Evolutionary conservation across 2,888 invertebrate genomes (phyloP).

Genomic region (Acronicta aceris): DNA sequence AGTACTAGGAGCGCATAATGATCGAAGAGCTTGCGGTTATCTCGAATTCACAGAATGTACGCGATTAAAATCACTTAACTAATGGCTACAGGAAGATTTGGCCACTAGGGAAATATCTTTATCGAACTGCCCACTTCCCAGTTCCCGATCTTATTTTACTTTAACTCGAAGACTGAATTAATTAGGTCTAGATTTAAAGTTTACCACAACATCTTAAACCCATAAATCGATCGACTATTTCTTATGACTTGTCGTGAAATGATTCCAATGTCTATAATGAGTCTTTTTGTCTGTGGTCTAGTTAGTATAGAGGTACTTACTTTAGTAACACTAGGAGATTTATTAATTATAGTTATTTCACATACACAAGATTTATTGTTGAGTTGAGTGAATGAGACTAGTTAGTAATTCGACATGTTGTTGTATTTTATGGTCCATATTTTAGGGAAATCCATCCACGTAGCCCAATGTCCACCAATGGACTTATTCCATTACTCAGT

Average conservation of each 20-base stretch:
- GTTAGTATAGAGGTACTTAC: too few relatives aligned
- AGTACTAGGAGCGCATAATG: constrained; percentile 49
- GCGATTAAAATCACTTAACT: constrained; percentile 40
- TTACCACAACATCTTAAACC: too few relatives aligned
- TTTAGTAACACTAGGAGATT: constrained; percentile 23
- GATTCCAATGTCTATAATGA: not conserved
- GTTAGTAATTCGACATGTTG: too few relatives aligned
- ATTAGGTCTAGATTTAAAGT: constrained; percentile 20
- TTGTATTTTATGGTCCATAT: too few relatives aligned
- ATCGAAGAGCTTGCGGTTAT: constrained; percentile 21
- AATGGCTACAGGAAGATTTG: constrained; percentile 30
- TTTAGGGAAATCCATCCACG: too few relatives aligned
- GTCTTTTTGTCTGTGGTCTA: constrained; percentile 25
- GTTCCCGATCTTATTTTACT: constrained; percentile 6
- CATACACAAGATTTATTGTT: constrained; percentile 26
- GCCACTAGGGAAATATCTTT: constrained; percentile 43
- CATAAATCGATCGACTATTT: not conserved
- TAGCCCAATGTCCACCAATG: too few relatives aligned
- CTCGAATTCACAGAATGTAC: constrained; percentile 19
- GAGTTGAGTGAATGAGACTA: too few relatives aligned
- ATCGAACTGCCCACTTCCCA: constrained; percentile 26
- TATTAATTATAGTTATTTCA: constrained; percentile 28
- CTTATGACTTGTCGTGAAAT: constrained; percentile 20
- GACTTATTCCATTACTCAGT: too few relatives aligned
- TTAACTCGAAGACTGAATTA: constrained; percentile 1